Base-by-base conservation (phyloP, 2,888 invertebrate species). In the Lasioglossum lativentre region DNA sequence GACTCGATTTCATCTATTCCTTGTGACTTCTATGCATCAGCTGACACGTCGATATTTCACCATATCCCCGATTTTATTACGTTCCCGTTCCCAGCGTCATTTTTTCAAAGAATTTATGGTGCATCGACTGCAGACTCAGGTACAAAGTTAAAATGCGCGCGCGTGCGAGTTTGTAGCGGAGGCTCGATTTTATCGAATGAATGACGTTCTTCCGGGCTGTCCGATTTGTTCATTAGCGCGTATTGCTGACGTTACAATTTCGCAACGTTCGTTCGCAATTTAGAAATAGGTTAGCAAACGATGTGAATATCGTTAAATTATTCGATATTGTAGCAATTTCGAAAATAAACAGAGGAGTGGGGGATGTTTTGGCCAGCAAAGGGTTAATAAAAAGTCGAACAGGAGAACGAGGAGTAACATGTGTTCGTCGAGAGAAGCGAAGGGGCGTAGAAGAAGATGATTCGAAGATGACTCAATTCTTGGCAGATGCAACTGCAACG, bases 391-490 rank as follows among this genome's bases (percentile, higher is more conserved):
- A 63, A 16, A 30, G 63, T 30, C 16, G 63, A 30, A 63, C 5
- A 30, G 14, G 6, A 63, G 5, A 6, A 6, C 30, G 40, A 47
- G 27, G 75, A 47, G 10, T 63, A 71, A 42, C 47, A 56, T 45
- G 71, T 47, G 70, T 34, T 30, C 16, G 77, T 19, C 12, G 56
- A 4, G 56, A n/a, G n/a, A 27, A 66, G 68, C 16, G 68, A 42
- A 42, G 68, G 47, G 71, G 47, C 71, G 47, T 30, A 47, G 78
- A 19, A 10, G 27, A 45, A 42, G 77, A 74, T 47, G 68, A 56
- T 40, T 70, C 78, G 76, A 75, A 89, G 89, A 90, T 93, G 93
- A 93, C 92, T 93, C 93, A 93, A 93, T 93, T 93, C 89, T 93
- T 93, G 93, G 93, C 93, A 93, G 90, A 83, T 68, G 23, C 72